Evolutionary conservation across 2,113 vertebrate species (phyloP).

Genomic region (Chionomys nivalis): DNA sequence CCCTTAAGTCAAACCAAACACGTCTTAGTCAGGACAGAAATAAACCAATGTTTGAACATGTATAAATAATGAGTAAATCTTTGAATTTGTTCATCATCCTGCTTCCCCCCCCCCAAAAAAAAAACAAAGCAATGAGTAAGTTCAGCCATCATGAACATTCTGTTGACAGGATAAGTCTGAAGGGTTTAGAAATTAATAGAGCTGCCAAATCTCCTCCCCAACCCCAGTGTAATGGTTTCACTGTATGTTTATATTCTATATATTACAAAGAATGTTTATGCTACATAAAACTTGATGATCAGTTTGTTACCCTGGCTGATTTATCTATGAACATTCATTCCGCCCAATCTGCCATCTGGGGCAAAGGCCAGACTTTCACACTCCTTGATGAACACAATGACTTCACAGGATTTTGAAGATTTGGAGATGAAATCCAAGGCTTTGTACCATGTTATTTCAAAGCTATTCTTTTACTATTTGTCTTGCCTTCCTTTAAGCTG

Average conservation of each 20-base stretch:
- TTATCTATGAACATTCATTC: neutral
- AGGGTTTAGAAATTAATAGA: slow-evolving; percentile 14
- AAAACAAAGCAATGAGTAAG: neutral
- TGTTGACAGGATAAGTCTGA: slow-evolving; percentile 7
- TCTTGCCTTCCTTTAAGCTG: neutral
- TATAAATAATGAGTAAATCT: slow-evolving; percentile 35
- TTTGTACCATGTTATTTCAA: neutral
- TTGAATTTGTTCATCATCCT: neutral
- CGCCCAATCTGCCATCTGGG: neutral
- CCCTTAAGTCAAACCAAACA: slow-evolving; percentile 86
- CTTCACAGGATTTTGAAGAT: neutral
- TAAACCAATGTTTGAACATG: slow-evolving; percentile 7
- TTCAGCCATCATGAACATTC: neutral
- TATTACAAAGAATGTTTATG: neutral
- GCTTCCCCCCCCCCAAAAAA: neutral
- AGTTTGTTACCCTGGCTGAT: neutral
- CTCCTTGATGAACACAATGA: neutral
- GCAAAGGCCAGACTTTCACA: neutral
- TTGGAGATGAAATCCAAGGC: neutral
- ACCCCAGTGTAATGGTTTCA: neutral
- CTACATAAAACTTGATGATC: neutral
- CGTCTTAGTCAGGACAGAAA: slow-evolving; percentile 45
- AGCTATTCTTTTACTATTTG: neutral
- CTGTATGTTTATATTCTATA: neutral
- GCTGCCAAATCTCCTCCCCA: neutral